Percentiles rank a stretch among this genome's conserved stretches.
Conservation (phyloP, 2,113 vertebrate species). For the Condylura cristata region DNA sequence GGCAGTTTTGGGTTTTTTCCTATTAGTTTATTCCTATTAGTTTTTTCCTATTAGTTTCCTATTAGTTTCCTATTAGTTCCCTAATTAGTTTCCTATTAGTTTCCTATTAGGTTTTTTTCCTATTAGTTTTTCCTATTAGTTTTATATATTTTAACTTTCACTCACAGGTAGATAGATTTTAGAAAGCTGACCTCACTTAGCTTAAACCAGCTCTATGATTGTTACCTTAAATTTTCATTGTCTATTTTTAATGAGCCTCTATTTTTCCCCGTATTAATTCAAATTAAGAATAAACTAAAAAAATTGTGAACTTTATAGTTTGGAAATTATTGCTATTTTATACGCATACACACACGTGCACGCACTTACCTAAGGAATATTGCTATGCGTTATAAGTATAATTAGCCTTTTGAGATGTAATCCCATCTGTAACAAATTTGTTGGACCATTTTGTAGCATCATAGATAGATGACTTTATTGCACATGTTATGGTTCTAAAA, state of each 20-base stretch:
- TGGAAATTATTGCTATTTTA: not conserved
- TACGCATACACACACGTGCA: not conserved
- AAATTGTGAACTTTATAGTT: not conserved
- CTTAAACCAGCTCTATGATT: not conserved
- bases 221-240: not conserved
- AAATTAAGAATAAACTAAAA: not conserved
- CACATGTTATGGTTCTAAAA: conserved; percentile 42
- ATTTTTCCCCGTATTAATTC: conserved; percentile 20
- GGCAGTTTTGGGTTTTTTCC: not conserved
- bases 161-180: conserved; percentile 20
- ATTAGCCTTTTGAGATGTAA: not conserved
- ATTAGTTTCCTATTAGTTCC: not conserved
- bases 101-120: not conserved
- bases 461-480: conserved; percentile 17
- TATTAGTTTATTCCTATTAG: too few relatives aligned
- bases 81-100: too few relatives aligned
- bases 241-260: not conserved
- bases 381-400: not conserved
- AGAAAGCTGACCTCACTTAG: not conserved
- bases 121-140: too few relatives aligned
- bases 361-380: not conserved
- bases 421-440: not conserved
- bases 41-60: not conserved
- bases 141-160: not conserved
- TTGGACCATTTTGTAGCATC: not conserved